Base-by-base conservation (phyloP, 2,113 vertebrate genomes). In the Leptosomus discolor region DNA sequence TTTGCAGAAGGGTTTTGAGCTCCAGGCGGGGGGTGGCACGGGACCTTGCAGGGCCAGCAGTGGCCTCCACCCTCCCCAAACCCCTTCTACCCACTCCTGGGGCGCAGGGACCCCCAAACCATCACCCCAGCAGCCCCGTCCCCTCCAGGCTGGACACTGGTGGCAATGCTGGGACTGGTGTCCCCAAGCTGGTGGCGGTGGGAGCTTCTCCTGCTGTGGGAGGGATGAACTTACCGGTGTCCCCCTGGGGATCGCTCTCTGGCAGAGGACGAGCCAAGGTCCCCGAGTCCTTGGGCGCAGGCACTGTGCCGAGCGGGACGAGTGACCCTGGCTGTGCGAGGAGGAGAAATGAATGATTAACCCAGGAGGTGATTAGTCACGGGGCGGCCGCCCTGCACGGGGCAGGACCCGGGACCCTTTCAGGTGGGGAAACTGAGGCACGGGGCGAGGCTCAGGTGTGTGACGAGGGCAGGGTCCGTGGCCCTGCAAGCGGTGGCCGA, bases 221-320 rank as follows among this genome's bases (percentile, higher is more conserved):
- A 30, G 14, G 2, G 2, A 4, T 15, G 36, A n/a, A 85, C 96
- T 96, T 75, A 94, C 95, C 67, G 0, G 43, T 5, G 69, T 79
- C 12, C 29, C 22, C 5, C 26, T 50, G 81, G 61, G 83, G 82
- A 34, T 10, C 0, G 3, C 27, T 19, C 30, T 74, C 14, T 2
- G 2, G 63, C 2, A 2, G 18, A 71, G 74, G 83, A 70, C 8
- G 1, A 46, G 57, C 26, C 79, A 18, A 88, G 53, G 83, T 70
- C 45, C 63, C 61, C 2, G 2, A 29, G 79, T 76, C 79, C 71
- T 46, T 10, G 53, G 75, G 87, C 0, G 1, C 63, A 46, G 80
- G 78, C 1, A 2, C 85, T 0, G 53, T 8, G 63, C 43, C 0
- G 80, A 36, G 34, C 0, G 0, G 71, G 27, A 82, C 6, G 3